Evolutionary conservation across 2,113 vertebrate genomes (phyloP).

Genomic region (Hippocampus mohnikei): DNA sequence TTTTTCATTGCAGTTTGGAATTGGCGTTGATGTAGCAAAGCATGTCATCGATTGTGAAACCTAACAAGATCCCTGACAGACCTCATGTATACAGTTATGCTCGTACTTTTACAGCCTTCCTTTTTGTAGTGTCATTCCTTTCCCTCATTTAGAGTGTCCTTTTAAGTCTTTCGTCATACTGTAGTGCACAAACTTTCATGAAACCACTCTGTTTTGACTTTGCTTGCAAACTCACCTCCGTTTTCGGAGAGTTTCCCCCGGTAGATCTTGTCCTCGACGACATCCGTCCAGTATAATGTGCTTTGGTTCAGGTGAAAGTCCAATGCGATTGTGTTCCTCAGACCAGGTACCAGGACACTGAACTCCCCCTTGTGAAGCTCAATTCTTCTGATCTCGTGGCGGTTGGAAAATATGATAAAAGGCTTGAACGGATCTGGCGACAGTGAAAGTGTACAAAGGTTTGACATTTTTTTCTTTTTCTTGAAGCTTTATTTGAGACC

Average conservation of each 20-base stretch:
- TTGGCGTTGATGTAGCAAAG: no score
- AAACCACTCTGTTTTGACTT: neutral
- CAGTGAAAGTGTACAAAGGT: constrained; percentile 10
- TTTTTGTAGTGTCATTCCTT: no score
- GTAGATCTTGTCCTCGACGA: constrained; percentile 98
- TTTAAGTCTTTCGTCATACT: no score
- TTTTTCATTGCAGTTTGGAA: no score
- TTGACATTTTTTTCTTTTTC: neutral
- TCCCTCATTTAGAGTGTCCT: no score
- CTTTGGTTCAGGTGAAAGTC: constrained; percentile 96
- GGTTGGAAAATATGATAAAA: constrained; percentile 97
- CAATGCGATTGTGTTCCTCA: constrained; percentile 94
- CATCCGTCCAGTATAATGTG: constrained; percentile 94
- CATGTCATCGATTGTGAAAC: no score
- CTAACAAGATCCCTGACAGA: no score
- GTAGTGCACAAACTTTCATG: no score
- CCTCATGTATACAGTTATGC: no score
- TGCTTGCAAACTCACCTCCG: constrained; percentile 73
- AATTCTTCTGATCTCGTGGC: constrained; percentile 94
- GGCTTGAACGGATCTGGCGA: constrained; percentile 90
- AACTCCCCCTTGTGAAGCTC: constrained; percentile 93
- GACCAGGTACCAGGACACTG: constrained; percentile 90
- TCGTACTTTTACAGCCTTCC: no score
- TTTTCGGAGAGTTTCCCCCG: constrained; percentile 92
- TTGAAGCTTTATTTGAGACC: neutral